Evolutionary conservation across 2,113 vertebrate genomes (phyloP), one percentile per base, ranked within the genome.

Genomic region (Vidua chalybeata): DNA sequence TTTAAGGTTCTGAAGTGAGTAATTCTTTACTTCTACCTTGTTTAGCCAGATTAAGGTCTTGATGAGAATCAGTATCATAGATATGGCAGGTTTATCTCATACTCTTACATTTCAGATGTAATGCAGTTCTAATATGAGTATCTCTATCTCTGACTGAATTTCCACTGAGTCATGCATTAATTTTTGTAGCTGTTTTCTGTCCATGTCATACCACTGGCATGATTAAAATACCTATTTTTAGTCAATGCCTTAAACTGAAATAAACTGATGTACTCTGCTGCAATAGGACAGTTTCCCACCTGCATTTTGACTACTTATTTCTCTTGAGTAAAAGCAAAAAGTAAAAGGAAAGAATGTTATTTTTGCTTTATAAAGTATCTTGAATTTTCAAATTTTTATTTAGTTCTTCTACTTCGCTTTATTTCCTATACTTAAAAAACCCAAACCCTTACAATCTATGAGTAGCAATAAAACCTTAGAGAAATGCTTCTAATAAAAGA

Each of bases 401-500:
- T 85, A 37, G 8, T 48, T 87, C 15, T 54, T 61, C 26, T 64
- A 33, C 35, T 62, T 81, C 30, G 41, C 49, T 81, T 2, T 78
- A 66, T 90, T 90, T 72, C 14, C 9, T 26, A 19, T 54, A 13
- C n/a, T 85, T 91, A 80, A 66, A 88, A 94, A 64, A 22, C 1
- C 58, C 13, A 10, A 79, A 49, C 24, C 10, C 52, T 89, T 51
- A 27, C 27, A 46, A 43, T 68, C 49, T 56, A 24, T 77, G 75
- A 59, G 72, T 55, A 75, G 71, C 55, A 91, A 83, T 76, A 85
- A 90, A 94, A 66, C 75, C 80, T 87, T 67, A 73, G 52, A 89
- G 84, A 91, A 73, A 78, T 6, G 0, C 84, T 77, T 55, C 75
- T 84, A 90, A 79, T 68, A 94, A 90, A 93, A 93, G 92, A 93